Base-by-base conservation (phyloP, 2,797 vertebrate genomes). In the Microctenopoma lineatum region DNA sequence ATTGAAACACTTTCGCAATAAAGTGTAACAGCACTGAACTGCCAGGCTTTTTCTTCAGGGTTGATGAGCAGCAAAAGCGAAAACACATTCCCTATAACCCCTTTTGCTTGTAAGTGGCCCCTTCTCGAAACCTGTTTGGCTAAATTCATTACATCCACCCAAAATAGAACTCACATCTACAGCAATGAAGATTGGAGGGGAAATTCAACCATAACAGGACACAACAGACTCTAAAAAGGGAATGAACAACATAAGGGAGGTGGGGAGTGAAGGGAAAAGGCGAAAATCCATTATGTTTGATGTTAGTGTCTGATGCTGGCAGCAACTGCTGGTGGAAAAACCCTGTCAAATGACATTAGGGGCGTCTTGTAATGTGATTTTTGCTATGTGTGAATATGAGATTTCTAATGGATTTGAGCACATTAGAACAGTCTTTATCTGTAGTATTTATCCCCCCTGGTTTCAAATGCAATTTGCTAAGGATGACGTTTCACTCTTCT, bases 321-420 rank as follows among this genome's bases (percentile, higher is more conserved):
- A 79, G 83, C 76, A 77, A 75, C 84, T 62, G 81, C 81, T 84
- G 76, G 76, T 75, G 79, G 80, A 88, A 90, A 89, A 92, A 85
- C 81, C 86, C 79, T 75, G 84, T 79, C 84, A 93, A 94, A 94
- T 91, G 87, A 93, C 92, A 93, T 95, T 94, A 94, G 85, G 85
- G 83, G 78, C 63, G 68, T 90, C 90, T 89, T 91, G 93, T 94
- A 94, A 95, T 94, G 92, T 75, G 89, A 93, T 94, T 94, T 92
- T 85, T 81, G 79, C 80, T 73, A 91, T 90, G 92, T 93, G 93
- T 90, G 92, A 94, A 94, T 94, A 94, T 94, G 93, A 95, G 92
- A 94, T 94, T 92, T 93, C 90, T 93, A 93, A 95, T 94, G 94
- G 93, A 94, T 95, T 90, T 80, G 81, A 92, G 90, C 89, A 91